Evolutionary conservation across 2,888 invertebrate species (phyloP), one percentile per base, ranked within the genome.

Genomic region (Lepetodrilus schrolli): DNA sequence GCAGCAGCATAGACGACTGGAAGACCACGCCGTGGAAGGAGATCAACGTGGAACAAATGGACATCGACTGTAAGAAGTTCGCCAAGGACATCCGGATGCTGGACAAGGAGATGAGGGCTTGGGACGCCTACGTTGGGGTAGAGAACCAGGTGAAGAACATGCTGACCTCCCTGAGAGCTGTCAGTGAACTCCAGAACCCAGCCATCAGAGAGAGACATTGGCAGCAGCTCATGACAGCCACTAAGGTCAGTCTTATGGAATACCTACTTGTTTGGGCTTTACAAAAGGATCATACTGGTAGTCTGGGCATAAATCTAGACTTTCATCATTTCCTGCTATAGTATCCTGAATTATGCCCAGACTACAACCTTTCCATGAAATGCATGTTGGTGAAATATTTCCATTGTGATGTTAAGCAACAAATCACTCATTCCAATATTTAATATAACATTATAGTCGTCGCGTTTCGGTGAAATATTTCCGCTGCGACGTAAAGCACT

Each of bases 31-130:
- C 96, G 0, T 98, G 98, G 98, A 93, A 96, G 73, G 96, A 97
- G 90, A 97, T 98, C 77, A 97, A 98, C 88, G 97, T 98, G 48
- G 98, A 98, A 91, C 97, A 97, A 87, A 98, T 98, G 97, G 98
- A 98, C 88, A 96, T 98, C 83, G 98, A 98, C 91, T 98, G 98
- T 91, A 98, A 98, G 90, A 96, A 97, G 89, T 98, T 98, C 91
- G 96, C 97, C 1, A 98, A 98, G 91, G 90, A 90, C 76, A 88
- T 91, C 77, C 83, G 88, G 13, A 83, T 95, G 70, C 90, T 98
- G 84, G 98, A 98, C 88, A 98, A 98, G 89, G 98, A 98, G 92
- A 97, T 98, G 96, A 93, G 97, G 84, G 92, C 93, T 81, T 98
- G 98, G 98, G 96, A 97, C 86, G 95, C 96, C 0, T 98, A 96